These are phyloP conservation scores for Bombylius discolor DNA, from an alignment of 2,888 invertebrate genomes.

Conservation along the genomic window DNA sequence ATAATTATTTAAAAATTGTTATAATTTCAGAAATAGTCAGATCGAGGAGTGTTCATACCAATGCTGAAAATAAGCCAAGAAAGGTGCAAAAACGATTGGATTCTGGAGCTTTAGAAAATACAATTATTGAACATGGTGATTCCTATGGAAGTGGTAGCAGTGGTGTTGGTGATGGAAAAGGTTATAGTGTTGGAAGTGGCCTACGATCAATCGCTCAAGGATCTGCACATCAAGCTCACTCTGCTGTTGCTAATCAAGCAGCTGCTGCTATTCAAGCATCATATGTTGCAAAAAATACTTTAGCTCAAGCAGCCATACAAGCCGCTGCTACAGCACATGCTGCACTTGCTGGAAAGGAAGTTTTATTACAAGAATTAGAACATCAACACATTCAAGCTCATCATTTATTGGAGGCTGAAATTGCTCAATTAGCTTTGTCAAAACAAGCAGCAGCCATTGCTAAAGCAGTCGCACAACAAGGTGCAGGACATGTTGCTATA, in stretches of 20 bases:
- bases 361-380: slow-evolving; percentile 51
- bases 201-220: slow-evolving; percentile 56
- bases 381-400: slow-evolving; percentile 60
- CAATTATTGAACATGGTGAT: too few species aligned
- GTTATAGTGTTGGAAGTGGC: slow-evolving; percentile 45
- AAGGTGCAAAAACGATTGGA: too few species aligned
- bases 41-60: too few species aligned
- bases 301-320: slow-evolving; percentile 63
- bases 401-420: slow-evolving; percentile 52
- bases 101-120: too few species aligned
- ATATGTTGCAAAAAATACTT: slow-evolving; percentile 61
- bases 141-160: too few species aligned
- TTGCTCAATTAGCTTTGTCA: slow-evolving; percentile 58
- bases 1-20: too few species aligned
- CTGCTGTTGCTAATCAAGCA: slow-evolving; percentile 57
- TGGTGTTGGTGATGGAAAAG: neutral
- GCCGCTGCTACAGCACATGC: slow-evolving; percentile 55
- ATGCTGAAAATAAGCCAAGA: too few species aligned
- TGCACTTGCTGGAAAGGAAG: slow-evolving; percentile 52
- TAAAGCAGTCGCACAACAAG: slow-evolving; percentile 55
- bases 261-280: slow-evolving; percentile 67
- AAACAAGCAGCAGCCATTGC: slow-evolving; percentile 57
- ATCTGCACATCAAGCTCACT: slow-evolving; percentile 62
- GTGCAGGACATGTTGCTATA: slow-evolving; percentile 51
- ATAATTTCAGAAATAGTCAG: too few species aligned